Conservation (phyloP, 2,888 invertebrate genomes). For the Chaitophorus viminalis region DNA sequence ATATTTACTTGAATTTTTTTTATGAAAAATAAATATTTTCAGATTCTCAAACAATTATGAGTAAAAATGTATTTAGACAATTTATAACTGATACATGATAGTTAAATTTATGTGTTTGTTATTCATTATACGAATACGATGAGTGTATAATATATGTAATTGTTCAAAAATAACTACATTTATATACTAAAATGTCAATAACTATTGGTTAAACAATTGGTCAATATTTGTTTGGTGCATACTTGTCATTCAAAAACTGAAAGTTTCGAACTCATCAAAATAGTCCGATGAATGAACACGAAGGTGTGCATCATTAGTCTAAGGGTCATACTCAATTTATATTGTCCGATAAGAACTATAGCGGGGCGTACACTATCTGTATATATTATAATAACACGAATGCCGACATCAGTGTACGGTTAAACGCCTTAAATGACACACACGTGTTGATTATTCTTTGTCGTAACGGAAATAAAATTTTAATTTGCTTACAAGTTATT, state of each 20-base stretch:
- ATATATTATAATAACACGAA: background rate
- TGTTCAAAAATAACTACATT: no score
- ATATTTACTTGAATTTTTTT: background rate
- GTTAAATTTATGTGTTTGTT: background rate
- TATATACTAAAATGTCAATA: background rate
- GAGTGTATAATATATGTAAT: no score
- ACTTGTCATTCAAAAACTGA: background rate
- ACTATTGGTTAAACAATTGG: background rate
- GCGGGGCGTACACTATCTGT: conserved; percentile 31
- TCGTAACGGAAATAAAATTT: background rate
- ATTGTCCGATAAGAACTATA: conserved; percentile 47
- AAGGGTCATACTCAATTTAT: conserved; percentile 38
- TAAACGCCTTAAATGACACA: conserved; percentile 39
- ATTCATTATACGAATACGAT: no score
- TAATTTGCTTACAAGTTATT: background rate
- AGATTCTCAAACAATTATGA: background rate
- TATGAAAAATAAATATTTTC: background rate
- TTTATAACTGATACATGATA: background rate
- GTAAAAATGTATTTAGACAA: background rate
- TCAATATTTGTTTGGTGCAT: background rate
- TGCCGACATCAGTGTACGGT: conserved; percentile 42
- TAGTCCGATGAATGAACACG: background rate
- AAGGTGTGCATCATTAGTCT: conserved; percentile 12
- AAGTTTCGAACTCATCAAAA: background rate
- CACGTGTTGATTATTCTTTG: conserved; percentile 32